phyloP scores from a whole-genome alignment of 2,113 vertebrate species.

The Dinomys branickii region DNA sequence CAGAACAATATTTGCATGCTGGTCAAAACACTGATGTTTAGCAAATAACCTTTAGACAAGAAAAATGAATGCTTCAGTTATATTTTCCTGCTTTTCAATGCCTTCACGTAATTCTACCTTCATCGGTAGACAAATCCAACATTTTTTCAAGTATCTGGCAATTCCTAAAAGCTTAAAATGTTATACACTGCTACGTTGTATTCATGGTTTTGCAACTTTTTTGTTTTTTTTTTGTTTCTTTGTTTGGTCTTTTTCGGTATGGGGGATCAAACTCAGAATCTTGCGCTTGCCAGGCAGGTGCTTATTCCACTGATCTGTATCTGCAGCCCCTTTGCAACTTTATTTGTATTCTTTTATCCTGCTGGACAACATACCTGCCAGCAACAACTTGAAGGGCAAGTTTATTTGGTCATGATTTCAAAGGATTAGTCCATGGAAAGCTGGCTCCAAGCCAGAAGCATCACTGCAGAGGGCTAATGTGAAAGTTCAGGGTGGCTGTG shows the following conservation, averaged over 20 bases:
- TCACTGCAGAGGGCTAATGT: neutral
- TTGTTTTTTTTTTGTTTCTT: neutral
- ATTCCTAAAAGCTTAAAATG: slow-evolving; percentile 34
- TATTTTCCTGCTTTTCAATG: neutral
- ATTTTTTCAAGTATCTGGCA: neutral
- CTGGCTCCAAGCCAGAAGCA: neutral
- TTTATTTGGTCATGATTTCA: neutral
- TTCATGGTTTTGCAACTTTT: neutral
- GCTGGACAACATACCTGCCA: neutral
- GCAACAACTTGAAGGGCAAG: neutral
- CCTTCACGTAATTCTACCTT: neutral
- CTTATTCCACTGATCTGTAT: no score
- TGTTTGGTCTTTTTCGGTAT: no score
- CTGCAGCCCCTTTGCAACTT: neutral
- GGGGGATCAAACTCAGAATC: no score
- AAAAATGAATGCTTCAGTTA: neutral
- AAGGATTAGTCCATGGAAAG: neutral
- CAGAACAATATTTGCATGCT: neutral
- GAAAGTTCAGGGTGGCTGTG: neutral
- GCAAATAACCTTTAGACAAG: neutral
- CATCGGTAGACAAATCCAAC: neutral
- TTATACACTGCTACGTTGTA: neutral
- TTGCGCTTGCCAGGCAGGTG: no score
- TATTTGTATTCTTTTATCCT: neutral
- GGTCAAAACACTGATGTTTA: slow-evolving; percentile 20